phyloP scores from a whole-genome alignment of 2,797 vertebrate species.

The Paratrypauchen microcephalus region DNA sequence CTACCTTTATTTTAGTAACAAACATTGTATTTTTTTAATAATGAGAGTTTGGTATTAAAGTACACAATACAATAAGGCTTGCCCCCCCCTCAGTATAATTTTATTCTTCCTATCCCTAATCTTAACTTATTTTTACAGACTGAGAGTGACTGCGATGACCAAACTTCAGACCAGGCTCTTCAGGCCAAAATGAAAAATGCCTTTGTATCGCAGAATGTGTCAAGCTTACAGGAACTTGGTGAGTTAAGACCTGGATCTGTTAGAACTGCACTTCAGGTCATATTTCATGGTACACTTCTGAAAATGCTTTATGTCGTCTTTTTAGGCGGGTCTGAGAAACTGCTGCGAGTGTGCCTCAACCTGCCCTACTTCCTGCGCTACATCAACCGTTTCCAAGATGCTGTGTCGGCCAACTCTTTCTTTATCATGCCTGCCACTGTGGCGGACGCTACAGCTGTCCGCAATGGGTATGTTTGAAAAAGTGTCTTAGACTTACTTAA shows the following conservation, averaged over 20 bases:
- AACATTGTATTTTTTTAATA: too few species aligned
- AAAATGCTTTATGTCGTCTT: neutral
- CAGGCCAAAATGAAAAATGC: slow-evolving; percentile 94
- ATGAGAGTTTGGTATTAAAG: too few species aligned
- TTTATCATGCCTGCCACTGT: slow-evolving; percentile 99
- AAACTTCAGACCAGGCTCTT: slow-evolving; percentile 87
- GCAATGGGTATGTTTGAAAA: slow-evolving; percentile 85
- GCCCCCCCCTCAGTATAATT: neutral
- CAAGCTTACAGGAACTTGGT: slow-evolving; percentile 98
- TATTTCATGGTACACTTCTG: slow-evolving; percentile 2
- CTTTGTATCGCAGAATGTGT: slow-evolving; percentile 97
- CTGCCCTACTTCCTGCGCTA: slow-evolving; percentile 97
- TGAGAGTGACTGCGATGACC: slow-evolving; percentile 91
- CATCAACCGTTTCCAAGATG: slow-evolving; percentile 98
- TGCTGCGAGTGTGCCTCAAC: slow-evolving; percentile 95
- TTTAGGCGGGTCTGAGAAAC: slow-evolving; percentile 95
- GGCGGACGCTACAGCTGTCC: slow-evolving; percentile 95
- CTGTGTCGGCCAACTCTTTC: slow-evolving; percentile 96
- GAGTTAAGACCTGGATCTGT: slow-evolving; percentile 47
- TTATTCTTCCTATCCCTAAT: too few species aligned
- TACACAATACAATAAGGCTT: neutral
- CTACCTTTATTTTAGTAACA: too few species aligned
- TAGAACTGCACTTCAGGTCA: neutral
- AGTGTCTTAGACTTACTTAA: too few species aligned
- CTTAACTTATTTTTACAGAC: slow-evolving; percentile 64